Percentiles rank a stretch among this genome's conserved stretches.
Conservation (phyloP, 2,888 invertebrate genomes). For the Griposia aprilina region DNA sequence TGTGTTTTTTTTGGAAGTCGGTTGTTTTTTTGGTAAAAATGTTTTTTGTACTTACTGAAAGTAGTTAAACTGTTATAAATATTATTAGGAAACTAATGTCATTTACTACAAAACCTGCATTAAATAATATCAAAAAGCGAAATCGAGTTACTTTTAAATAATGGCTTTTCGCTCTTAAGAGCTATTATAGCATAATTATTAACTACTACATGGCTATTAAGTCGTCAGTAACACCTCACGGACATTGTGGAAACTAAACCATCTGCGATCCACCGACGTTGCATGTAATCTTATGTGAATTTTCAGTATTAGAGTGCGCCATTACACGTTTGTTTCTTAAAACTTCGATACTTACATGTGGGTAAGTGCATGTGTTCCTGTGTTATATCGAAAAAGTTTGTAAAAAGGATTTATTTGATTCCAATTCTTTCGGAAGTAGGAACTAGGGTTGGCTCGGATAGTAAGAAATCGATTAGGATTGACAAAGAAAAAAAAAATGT, state of each 20-base stretch:
- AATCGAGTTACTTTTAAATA: background rate
- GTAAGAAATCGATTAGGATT: background rate
- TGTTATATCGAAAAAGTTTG: conserved; percentile 8
- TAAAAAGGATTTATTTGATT: conserved; percentile 15
- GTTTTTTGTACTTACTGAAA: too few species aligned
- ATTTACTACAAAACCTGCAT: background rate
- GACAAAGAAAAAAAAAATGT: background rate
- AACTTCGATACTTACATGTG: conserved; percentile 38
- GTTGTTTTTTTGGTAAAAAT: too few species aligned
- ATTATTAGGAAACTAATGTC: background rate
- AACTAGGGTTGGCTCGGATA: background rate
- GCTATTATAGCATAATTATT: background rate
- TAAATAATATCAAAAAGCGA: background rate
- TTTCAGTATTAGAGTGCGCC: conserved; percentile 40
- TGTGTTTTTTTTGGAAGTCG: too few species aligned
- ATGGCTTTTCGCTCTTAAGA: background rate
- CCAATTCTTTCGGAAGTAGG: background rate
- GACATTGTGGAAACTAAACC: conserved; percentile 66
- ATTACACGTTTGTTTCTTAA: conserved; percentile 37
- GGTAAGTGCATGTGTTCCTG: conserved; percentile 35
- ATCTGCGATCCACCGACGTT: conserved; percentile 49
- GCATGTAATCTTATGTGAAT: conserved; percentile 34
- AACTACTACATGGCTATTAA: conserved; percentile 18
- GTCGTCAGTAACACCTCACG: conserved; percentile 47
- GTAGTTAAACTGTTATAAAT: background rate